Evolutionary conservation across 2,888 invertebrate species (phyloP), one percentile per base, ranked within the genome.

Genomic region (Charanyca ferruginea): DNA sequence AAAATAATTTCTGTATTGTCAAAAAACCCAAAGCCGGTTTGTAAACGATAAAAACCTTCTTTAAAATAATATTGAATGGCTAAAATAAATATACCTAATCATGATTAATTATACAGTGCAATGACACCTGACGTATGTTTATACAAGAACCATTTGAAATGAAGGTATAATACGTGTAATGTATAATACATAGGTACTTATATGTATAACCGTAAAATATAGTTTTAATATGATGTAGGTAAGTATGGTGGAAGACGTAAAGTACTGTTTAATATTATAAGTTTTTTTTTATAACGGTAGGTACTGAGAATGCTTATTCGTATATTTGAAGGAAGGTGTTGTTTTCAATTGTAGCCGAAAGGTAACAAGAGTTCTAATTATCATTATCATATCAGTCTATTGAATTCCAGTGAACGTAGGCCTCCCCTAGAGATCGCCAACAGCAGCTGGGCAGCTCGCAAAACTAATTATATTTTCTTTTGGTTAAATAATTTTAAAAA

Each of bases 31-130:
- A 77, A 76, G 63, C 57, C 51, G 22, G 53, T 61, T 61, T 35
- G 74, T 49, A 73, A 62, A 67, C 20, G 61, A 65, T 72, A 66
- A 78, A 62, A 78, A 77, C 67, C 63, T 54, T 45, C 67, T 77
- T 77, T 77, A 67, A 77, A 76, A 78, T 76, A 76, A 78, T 78
- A 78, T 76, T 76, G 73, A 55, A 73, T 58, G 78, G 18, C 73
- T 55, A 73, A 75, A 74, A 74, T 78, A 73, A 73, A 75, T 75
- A 73, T 51, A 62, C 38, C 58, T 76, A 77, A 77, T 79, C 79
- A 60, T 79, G 76, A 77, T 77, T 79, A 70, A 77, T 77, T 65
- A 52, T 62, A 9, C 62, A 64, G 79, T 47, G 48, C 76, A 77
- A 51, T 79, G 76, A 79, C 75, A 70, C 52, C 42, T 42, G 20